These are phyloP conservation scores for Hedya salicella DNA, from an alignment of 2,888 invertebrate genomes.

Conservation along the genomic window DNA sequence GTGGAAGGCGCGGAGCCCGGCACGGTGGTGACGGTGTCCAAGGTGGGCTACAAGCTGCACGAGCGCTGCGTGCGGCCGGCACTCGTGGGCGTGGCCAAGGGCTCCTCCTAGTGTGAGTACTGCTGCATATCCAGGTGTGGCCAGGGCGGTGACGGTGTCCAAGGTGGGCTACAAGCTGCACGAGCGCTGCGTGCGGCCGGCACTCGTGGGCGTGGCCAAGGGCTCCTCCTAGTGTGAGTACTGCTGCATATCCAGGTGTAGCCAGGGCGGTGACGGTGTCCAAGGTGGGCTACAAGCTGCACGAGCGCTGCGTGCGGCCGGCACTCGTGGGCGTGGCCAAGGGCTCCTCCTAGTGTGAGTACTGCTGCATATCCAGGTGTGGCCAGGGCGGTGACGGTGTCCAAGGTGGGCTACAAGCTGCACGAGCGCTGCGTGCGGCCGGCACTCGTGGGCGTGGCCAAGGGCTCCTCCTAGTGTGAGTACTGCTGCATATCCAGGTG, in stretches of 20 bases:
- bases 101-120: conserved; percentile 41
- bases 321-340: no score
- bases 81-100: conserved; percentile 97
- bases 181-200: conserved; percentile 97
- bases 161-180: conserved; percentile 97
- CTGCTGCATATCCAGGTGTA: conserved; percentile 39
- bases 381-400: no score
- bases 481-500: no score
- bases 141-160: no score
- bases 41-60: conserved; percentile 97
- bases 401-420: no score
- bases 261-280: no score
- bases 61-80: conserved; percentile 98
- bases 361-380: no score
- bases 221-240: conserved; percentile 50
- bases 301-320: no score
- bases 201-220: conserved; percentile 98
- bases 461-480: background rate
- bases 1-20: conserved; percentile 93
- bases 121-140: conserved; percentile 38
- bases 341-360: background rate
- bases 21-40: conserved; percentile 96
- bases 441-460: no score
- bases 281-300: no score
- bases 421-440: no score